Evolutionary conservation across 92 coral and sea anemone genomes (phyloP).

Genomic region (Umimayanthus chanpuru): DNA sequence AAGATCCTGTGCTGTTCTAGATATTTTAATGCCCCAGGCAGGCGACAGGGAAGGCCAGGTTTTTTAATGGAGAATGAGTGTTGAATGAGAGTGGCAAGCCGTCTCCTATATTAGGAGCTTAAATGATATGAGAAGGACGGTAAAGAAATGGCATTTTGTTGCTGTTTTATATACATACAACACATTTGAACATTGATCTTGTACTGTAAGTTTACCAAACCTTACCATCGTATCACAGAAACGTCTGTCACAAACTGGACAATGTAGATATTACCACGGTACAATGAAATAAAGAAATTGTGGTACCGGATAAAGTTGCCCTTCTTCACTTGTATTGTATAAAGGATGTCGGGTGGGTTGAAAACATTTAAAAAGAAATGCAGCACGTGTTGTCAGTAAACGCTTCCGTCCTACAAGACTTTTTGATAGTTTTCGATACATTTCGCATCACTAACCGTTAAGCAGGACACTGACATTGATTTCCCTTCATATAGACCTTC

Average conservation of each 20-base stretch:
- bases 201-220: neutral
- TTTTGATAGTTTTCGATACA: too few species aligned
- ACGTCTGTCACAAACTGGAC: neutral
- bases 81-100: neutral
- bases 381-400: too few species aligned
- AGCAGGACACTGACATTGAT: too few species aligned
- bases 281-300: conserved; percentile 23
- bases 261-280: conserved; percentile 7
- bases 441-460: too few species aligned
- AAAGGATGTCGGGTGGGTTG: neutral
- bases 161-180: too few species aligned
- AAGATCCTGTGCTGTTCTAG: conserved; percentile 31
- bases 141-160: neutral
- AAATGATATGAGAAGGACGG: neutral
- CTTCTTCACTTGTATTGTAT: neutral
- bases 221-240: neutral
- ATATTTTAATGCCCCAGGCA: conserved; percentile 21
- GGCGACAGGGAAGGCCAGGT: neutral
- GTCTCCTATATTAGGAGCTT: neutral
- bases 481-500: too few species aligned
- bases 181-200: neutral
- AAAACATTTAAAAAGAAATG: too few species aligned
- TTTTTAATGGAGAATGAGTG: neutral
- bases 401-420: too few species aligned
- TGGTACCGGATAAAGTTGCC: conserved; percentile 27